Conservation (phyloP, 2,113 vertebrate genomes). For the Aptenodytes forsteri region DNA sequence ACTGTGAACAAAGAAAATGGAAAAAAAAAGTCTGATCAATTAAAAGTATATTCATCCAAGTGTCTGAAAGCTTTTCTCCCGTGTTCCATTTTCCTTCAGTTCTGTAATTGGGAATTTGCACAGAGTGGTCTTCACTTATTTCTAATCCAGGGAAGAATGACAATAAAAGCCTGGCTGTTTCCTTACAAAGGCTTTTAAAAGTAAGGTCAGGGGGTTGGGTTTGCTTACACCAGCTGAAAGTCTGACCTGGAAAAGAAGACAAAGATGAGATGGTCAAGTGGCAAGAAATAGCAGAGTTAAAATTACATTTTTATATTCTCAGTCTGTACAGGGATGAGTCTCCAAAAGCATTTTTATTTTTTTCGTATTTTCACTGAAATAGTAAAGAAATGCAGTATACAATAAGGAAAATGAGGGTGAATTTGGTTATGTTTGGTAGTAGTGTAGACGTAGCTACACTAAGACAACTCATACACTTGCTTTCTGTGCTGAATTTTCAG, state of each 20-base stretch:
- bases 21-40: background rate
- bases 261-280: background rate
- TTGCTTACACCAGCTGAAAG: background rate
- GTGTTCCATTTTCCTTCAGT: background rate
- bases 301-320: background rate
- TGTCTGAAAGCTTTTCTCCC: conserved; percentile 20
- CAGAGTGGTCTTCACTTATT: background rate
- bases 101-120: background rate
- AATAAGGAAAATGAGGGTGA: background rate
- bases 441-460: background rate
- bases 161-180: background rate
- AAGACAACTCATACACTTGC: background rate
- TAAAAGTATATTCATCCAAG: conserved; percentile 10
- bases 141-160: background rate
- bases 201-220: background rate
- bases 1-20: background rate
- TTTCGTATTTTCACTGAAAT: background rate
- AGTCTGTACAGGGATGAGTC: background rate
- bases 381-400: background rate
- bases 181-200: conserved; percentile 16
- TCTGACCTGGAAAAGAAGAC: conserved; percentile 15
- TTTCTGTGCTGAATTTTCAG: background rate
- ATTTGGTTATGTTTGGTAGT: background rate
- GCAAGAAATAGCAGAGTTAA: background rate
- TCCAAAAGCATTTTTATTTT: background rate